Base-by-base conservation (phyloP, 2,113 vertebrate genomes). In the Proterorhinus semilunaris region DNA sequence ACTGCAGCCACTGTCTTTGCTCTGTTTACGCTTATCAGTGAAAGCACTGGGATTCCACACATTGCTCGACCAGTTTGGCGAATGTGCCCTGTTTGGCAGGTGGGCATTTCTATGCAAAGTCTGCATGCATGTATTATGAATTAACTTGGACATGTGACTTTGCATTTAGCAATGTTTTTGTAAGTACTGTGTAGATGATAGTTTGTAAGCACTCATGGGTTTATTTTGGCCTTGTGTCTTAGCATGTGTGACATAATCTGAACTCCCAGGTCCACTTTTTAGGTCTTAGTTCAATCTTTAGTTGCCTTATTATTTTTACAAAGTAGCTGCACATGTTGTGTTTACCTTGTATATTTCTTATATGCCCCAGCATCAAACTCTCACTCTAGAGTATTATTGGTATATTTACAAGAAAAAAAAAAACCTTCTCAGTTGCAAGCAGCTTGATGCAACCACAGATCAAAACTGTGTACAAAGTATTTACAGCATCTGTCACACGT, bases 1-100 rank as follows among this genome's bases (percentile, higher is more conserved):
- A 8, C 52, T 62, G n/a, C 66, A 62, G 69, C 65, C 66, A 64
- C 54, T 55, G 52, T 69, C 76, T 78, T 44, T 9, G 15, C 65
- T 15, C 62, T 90, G 86, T 90, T 91, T 91, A 87, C 71, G 52
- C 57, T 83, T 85, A 84, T 77, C 80, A 79, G 65, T 74, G 59
- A 86, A 86, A 80, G 78, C 70, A 62, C 8, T 8, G 58, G 75
- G 74, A 88, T 90, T 87, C 85, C 78, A 80, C 72, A 68, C 78
- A 86, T 83, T 79, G 81, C 61, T 46, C 81, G 59, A 46, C 46
- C 68, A 66, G 64, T 77, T 78, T 69, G 44, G 70, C 57, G 42
- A 68, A 64, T 43, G 64, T 76, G 69, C 43, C 73, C 72, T 63
- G 51, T 50, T 75, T 84, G 76, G 79, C 76, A 79, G 72, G 64